A percentile compares a stretch with the other conserved stretches of the same genome.
These are phyloP conservation scores for Leptestheria dahalacensis DNA, from an alignment of 1,140 invertebrate species.

Conservation along the genomic window DNA sequence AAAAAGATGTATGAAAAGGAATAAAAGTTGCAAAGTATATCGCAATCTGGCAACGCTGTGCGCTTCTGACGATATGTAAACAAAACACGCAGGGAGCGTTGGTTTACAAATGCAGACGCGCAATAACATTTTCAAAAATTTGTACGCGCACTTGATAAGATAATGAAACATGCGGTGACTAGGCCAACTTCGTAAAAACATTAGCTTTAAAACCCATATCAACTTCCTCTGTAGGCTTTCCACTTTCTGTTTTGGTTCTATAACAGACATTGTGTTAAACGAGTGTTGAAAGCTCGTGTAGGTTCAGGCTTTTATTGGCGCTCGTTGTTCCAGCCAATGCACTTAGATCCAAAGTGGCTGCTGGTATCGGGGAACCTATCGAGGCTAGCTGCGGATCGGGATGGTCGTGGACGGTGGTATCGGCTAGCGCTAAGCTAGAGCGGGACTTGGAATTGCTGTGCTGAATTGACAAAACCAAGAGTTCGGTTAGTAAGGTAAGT, in stretches of 20 bases:
- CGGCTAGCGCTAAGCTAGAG: not conserved
- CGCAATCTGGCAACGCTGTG: too few relatives aligned
- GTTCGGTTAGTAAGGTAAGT: not conserved
- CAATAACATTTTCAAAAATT: too few relatives aligned
- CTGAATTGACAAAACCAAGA: conserved; percentile 8
- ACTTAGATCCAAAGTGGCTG: conserved; percentile 44
- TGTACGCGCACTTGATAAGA: too few relatives aligned
- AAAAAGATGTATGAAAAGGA: too few relatives aligned
- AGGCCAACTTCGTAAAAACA: not conserved
- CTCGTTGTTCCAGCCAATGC: conserved; percentile 32
- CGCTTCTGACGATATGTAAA: too few relatives aligned
- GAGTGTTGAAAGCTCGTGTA: conserved; percentile 51
- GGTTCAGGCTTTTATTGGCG: conserved; percentile 35
- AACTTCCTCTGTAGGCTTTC: too few relatives aligned
- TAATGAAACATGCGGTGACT: too few relatives aligned
- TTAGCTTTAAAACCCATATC: conserved; percentile 1
- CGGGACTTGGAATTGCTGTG: not conserved
- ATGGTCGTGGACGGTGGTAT: not conserved
- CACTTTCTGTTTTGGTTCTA: too few relatives aligned
- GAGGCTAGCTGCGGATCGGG: conserved; percentile 6
- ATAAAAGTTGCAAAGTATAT: too few relatives aligned
- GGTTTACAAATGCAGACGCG: too few relatives aligned
- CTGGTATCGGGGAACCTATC: conserved; percentile 32
- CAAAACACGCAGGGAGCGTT: too few relatives aligned
- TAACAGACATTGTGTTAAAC: too few relatives aligned